Base-by-base conservation (phyloP, 2,888 invertebrate genomes). In the Seladonia tumulorum region DNA sequence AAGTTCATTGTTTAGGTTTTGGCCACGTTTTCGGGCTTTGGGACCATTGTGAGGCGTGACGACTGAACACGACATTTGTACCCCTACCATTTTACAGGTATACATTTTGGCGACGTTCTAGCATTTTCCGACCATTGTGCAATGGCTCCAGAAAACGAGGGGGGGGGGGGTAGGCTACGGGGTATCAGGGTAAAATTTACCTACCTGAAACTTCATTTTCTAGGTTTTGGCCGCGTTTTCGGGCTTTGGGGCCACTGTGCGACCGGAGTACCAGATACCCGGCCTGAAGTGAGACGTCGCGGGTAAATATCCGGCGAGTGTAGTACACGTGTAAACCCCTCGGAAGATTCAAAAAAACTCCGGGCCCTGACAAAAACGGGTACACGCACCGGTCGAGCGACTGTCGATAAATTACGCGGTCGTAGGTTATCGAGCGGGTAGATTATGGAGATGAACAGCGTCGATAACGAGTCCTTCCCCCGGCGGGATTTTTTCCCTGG, bases 371-470 rank as follows among this genome's bases (percentile, higher is more conserved):
- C 68, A 68, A 39, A 68, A 68, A 68, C 29, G 68, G 68, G 68
- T 35, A 68, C 39, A 68, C 66, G 35, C 66, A 35, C 39, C 39
- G 39, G 18, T 22, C 35, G 68, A 75, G 79, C 73, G 80, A 81
- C 82, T 76, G 79, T 88, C 89, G 85, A 90, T 90, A 90, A 90
- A 90, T 90, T 88, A 90, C 83, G 71, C 79, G 90, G 89, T 90
- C 90, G 88, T 83, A 87, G 90, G 89, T 90, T 89, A 90, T 90
- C 90, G 87, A 73, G 35, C 77, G 73, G 73, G 39, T 76, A 83
- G 90, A 89, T 90, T 90, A 85, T 86, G 86, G 80, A 83, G 90
- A 90, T 89, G 83, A 87, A 81, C 90, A 87, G 79, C 39, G 29
- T 45, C 86, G 90, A 90, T 90, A 90, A 83, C 81, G 73, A 72